Evolutionary conservation across 2,888 invertebrate species (phyloP).

Genomic region (Linnaemya vulpina): DNA sequence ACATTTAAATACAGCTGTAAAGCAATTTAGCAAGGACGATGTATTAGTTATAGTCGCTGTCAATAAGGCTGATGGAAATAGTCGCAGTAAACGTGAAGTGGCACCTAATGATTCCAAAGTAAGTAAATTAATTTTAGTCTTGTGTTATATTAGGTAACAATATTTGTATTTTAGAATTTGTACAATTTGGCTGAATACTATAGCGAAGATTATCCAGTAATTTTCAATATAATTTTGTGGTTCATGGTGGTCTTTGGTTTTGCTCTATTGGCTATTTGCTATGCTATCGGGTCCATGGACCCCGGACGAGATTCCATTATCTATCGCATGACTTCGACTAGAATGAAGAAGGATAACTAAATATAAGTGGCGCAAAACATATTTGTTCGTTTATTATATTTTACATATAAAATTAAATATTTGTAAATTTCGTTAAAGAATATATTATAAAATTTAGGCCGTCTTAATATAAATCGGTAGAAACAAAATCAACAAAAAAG

Average conservation of each 20-base stretch:
- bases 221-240: slow-evolving; percentile 95
- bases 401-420: background rate
- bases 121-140: slow-evolving; percentile 9
- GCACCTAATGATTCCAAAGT: slow-evolving; percentile 50
- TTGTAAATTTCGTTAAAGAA: slow-evolving; percentile 39
- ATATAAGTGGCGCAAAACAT: background rate
- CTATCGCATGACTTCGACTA: slow-evolving; percentile 98
- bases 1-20: slow-evolving; percentile 84
- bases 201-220: slow-evolving; percentile 89
- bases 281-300: slow-evolving; percentile 97
- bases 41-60: slow-evolving; percentile 86
- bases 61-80: slow-evolving; percentile 75
- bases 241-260: slow-evolving; percentile 90
- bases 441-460: too few species aligned
- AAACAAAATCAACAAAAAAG: too few species aligned
- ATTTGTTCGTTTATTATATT: background rate
- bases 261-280: slow-evolving; percentile 90
- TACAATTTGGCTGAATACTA: slow-evolving; percentile 86
- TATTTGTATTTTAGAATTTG: slow-evolving; percentile 76
- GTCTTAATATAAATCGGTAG: too few species aligned
- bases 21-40: slow-evolving; percentile 85
- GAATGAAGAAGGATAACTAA: slow-evolving; percentile 99
- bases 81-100: slow-evolving; percentile 77
- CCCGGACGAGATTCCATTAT: slow-evolving; percentile 99
- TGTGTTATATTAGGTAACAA: background rate